A percentile compares a stretch with the other conserved stretches of the same genome.
phyloP scores from a whole-genome alignment of 1,140 invertebrate genomes.

The Megalopta genalis region DNA sequence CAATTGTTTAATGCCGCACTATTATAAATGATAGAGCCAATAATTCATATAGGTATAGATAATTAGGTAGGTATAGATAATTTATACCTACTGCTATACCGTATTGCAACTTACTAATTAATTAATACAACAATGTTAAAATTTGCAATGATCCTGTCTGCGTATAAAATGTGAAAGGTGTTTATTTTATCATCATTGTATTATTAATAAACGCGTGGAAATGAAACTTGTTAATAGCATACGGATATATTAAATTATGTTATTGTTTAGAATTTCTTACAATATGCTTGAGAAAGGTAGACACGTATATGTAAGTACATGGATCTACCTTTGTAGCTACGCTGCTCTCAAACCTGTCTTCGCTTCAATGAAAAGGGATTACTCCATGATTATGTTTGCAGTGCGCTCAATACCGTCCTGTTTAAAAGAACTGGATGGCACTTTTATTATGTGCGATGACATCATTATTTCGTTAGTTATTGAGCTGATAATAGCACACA shows the following conservation, averaged over 20 bases:
- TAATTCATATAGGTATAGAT: no score
- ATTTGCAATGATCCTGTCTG: no score
- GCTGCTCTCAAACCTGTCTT: neutral
- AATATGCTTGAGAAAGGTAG: neutral
- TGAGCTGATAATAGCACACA: neutral
- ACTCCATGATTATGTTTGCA: neutral
- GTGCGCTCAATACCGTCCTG: neutral
- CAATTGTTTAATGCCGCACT: no score
- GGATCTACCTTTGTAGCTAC: neutral
- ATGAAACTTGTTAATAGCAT: no score
- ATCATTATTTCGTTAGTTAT: neutral
- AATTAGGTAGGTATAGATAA: no score
- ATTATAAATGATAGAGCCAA: no score
- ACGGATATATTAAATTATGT: neutral
- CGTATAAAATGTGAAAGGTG: no score
- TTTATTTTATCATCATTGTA: no score
- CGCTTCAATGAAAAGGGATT: neutral
- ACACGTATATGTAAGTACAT: neutral
- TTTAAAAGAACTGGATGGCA: neutral
- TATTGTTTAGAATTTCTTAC: neutral
- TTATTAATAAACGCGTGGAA: no score
- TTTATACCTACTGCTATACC: no score
- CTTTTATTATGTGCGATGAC: neutral
- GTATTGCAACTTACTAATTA: no score
- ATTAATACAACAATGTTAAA: no score